phyloP scores from a whole-genome alignment of 1,140 invertebrate genomes.

The Varroa destructor region DNA sequence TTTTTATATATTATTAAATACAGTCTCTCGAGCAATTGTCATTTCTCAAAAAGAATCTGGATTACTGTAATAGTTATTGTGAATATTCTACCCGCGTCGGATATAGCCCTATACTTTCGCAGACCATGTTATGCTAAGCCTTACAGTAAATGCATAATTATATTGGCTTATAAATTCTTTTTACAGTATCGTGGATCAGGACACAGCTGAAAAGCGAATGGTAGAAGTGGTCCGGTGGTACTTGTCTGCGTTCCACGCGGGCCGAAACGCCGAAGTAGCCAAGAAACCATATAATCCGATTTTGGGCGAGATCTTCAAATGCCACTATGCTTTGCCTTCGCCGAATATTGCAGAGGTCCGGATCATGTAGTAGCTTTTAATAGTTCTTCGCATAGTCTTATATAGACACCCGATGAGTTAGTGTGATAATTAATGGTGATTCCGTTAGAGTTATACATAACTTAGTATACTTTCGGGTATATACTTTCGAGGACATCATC shows the following conservation, averaged over 20 bases:
- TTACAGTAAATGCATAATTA: no score
- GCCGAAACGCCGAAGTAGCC: conserved; percentile 77
- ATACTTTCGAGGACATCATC: no score
- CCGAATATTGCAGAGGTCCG: neutral
- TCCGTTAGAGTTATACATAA: no score
- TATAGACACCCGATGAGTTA: neutral
- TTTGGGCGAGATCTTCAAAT: conserved; percentile 82
- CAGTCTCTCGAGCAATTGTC: neutral
- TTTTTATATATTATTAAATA: neutral
- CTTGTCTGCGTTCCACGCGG: conserved; percentile 89
- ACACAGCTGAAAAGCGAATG: conserved; percentile 73
- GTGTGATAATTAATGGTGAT: no score
- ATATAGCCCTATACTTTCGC: no score
- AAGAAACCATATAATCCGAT: conserved; percentile 98
- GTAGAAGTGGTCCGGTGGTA: conserved; percentile 86
- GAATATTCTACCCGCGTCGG: neutral
- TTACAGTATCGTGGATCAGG: conserved; percentile 63
- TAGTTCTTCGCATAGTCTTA: neutral
- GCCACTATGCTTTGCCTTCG: conserved; percentile 49
- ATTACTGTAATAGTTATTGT: neutral
- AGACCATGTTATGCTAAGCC: no score
- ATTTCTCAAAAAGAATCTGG: neutral
- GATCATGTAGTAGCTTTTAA: neutral
- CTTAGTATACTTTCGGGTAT: no score
- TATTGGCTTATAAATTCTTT: conserved; percentile 28